Percentiles rank a stretch among this genome's conserved stretches.
Conservation (phyloP, 2,888 invertebrate genomes). For the Polyploca ridens region DNA sequence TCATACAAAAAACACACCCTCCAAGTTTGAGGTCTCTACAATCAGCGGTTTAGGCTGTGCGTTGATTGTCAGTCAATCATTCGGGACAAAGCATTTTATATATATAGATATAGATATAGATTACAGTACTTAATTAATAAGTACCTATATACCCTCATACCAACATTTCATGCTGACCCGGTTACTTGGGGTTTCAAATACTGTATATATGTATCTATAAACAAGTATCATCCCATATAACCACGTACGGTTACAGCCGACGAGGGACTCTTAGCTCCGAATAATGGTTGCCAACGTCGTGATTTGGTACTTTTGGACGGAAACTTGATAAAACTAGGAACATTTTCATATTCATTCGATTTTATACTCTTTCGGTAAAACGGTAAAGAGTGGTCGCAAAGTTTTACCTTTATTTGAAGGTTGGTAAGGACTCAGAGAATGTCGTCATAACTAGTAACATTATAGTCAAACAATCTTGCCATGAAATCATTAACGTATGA, state of each 20-base stretch:
- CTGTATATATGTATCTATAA: not conserved
- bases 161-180: not conserved
- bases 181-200: not conserved
- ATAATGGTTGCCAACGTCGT: not conserved
- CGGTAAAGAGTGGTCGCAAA: too few relatives aligned
- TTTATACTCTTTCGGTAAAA: not conserved
- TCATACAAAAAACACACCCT: too few relatives aligned
- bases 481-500: too few relatives aligned
- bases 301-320: not conserved
- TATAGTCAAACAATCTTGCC: too few relatives aligned
- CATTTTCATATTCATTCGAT: slow-evolving; percentile 4
- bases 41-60: too few relatives aligned
- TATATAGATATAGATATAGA: too few relatives aligned
- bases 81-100: too few relatives aligned
- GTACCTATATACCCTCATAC: not conserved
- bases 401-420: too few relatives aligned
- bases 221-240: not conserved
- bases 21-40: too few relatives aligned
- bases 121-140: not conserved
- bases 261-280: not conserved
- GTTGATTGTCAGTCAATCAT: too few relatives aligned
- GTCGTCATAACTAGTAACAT: too few relatives aligned
- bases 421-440: too few relatives aligned
- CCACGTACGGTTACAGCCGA: not conserved
- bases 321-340: not conserved